A percentile compares a stretch with the other conserved stretches of the same genome.
These are phyloP conservation scores for Coelinius sp. DNA, from an alignment of 2,888 invertebrate species.

Conservation along the genomic window DNA sequence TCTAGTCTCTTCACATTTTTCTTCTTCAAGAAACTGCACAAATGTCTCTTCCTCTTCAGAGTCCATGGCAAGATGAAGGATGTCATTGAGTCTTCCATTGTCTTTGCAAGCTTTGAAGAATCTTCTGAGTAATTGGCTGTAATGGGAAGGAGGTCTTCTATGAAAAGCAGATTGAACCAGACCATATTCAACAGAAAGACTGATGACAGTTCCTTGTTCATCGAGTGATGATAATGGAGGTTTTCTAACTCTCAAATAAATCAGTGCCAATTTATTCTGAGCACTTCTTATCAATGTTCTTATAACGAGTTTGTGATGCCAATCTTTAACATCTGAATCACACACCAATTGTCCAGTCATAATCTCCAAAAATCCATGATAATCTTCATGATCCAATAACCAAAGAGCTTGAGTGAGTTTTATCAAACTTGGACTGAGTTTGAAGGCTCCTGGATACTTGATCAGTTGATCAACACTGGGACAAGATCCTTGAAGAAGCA, in stretches of 20 bases:
- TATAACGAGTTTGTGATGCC: constrained; percentile 82
- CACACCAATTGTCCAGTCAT: constrained; percentile 62
- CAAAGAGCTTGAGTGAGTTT: constrained; percentile 90
- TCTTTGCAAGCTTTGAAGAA: constrained; percentile 64
- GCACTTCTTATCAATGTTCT: constrained; percentile 79
- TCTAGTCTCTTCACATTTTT: constrained; percentile 77
- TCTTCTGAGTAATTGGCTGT: constrained; percentile 57
- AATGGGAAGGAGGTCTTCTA: constrained; percentile 61
- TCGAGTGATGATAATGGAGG: constrained; percentile 73
- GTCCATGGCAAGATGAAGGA: constrained; percentile 77
- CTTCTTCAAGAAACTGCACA: constrained; percentile 77
- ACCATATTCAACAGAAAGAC: constrained; percentile 63
- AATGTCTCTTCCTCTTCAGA: constrained; percentile 79
- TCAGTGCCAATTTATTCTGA: constrained; percentile 79
- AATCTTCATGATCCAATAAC: constrained; percentile 90
- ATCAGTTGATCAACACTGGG: constrained; percentile 80
- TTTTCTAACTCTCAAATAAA: constrained; percentile 78
- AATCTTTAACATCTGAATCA: constrained; percentile 74
- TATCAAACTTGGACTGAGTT: constrained; percentile 80
- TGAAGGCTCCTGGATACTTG: constrained; percentile 86
- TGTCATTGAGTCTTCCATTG: constrained; percentile 60
- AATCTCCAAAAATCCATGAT: constrained; percentile 73
- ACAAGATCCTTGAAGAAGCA: constrained; percentile 77
- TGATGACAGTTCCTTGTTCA: constrained; percentile 68
- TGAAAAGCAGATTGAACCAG: constrained; percentile 66